These are phyloP conservation scores for Rhabdomys dilectus DNA, from an alignment of 2,113 vertebrate genomes.

Conservation along the genomic window DNA sequence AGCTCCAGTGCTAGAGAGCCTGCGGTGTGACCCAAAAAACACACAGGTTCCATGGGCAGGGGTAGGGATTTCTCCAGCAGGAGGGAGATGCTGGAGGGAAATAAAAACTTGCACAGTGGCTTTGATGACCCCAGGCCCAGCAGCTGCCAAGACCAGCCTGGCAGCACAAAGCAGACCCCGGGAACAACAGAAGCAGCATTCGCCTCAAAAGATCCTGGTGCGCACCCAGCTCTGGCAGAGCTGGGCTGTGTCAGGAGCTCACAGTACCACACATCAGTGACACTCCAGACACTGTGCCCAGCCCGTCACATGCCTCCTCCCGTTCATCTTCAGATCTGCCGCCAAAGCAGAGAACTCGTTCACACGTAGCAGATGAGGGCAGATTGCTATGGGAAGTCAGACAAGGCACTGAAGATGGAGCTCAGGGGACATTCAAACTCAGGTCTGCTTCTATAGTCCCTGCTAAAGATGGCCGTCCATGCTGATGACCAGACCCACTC, in stretches of 20 bases:
- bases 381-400: neutral
- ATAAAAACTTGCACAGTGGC: constrained; percentile 60
- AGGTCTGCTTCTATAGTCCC: neutral
- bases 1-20: neutral
- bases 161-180: constrained; percentile 45
- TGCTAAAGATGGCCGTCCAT: neutral
- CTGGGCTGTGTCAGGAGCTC: neutral
- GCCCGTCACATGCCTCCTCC: too few species aligned
- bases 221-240: neutral
- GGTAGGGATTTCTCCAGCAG: constrained; percentile 38
- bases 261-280: neutral
- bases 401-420: neutral
- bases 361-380: neutral
- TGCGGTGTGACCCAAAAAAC: constrained; percentile 54
- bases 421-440: neutral
- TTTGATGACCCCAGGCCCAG: constrained; percentile 52
- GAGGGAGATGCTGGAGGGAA: constrained; percentile 70
- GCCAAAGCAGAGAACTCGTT: neutral
- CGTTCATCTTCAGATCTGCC: too few species aligned
- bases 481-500: neutral
- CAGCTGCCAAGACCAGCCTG: constrained; percentile 13
- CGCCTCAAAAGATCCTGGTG: neutral
- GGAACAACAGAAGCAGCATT: neutral
- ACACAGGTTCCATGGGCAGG: neutral
- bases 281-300: neutral